Evolutionary conservation across 1,140 invertebrate genomes (phyloP), one percentile per base, ranked within the genome.

Genomic region (Phthorimaea operculella): DNA sequence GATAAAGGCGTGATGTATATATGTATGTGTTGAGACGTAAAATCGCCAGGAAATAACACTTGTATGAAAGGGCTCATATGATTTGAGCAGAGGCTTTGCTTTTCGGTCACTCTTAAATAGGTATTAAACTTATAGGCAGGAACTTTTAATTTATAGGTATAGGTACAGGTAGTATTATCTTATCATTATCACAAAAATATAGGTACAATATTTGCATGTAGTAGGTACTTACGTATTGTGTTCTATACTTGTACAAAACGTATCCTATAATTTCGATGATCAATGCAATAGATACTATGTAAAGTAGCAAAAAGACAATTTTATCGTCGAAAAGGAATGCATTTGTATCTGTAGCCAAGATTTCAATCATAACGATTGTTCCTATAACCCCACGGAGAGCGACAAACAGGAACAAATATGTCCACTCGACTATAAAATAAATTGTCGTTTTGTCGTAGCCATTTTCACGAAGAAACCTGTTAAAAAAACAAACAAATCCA

Each of bases 231-330:
- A 81, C 79, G 53, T 79, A 67, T 71, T 66, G 72, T 21, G 60
- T 64, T 42, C 68, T 76, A 61, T 85, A 85, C 66, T 73, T 82
- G 63, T 83, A 71, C n/a, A 64, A 34, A 14, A 83, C 64, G 59
- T 79, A 83, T 17, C 77, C 72, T 55, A 74, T 33, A 51, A 85
- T 73, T 63, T 85, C 71, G 39, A 71, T 72, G 18, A 85, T 66
- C 15, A 83, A 75, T 5, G 58, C 60, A 16, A 76, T 51, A 1
- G 82, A 85, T 12, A 85, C 71, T 0, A 66, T 33, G 51, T 81
- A 83, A 4, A 83, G 68, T 9, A 67, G 53, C 0, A 78, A 9
- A 0, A 71, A 70, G 48, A 83, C 62, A 4, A 76, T 15, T 59
- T 79, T 85, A 54, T 78, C 76, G 18, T 79, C 74, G 42, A 85